Evolutionary conservation across 1,140 invertebrate genomes (phyloP).

Genomic region (Aphis craccivora): DNA sequence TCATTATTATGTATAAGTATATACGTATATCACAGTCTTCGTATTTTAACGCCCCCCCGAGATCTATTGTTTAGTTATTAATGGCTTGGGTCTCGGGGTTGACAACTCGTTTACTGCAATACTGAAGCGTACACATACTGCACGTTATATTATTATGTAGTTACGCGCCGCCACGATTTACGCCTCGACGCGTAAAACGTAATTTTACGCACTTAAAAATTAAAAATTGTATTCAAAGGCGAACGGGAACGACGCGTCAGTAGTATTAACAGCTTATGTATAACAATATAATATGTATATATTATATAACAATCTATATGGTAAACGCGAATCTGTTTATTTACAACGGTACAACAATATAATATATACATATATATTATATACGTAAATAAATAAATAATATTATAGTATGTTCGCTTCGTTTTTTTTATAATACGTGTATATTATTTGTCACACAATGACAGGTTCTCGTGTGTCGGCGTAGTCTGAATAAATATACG

Average conservation of each 20-base stretch:
- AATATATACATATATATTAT: background rate
- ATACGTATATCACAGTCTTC: background rate
- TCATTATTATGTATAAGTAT: background rate
- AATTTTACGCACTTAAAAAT: slow-evolving; percentile 10
- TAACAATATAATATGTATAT: background rate
- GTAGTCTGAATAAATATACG: background rate
- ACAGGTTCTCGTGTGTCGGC: background rate
- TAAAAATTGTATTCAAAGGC: background rate
- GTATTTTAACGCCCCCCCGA: slow-evolving; percentile 41
- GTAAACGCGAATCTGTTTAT: background rate
- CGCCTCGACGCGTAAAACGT: background rate
- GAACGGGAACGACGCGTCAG: background rate
- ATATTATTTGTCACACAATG: slow-evolving; percentile 11
- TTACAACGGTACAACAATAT: background rate
- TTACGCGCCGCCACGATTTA: background rate
- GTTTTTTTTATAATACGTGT: background rate
- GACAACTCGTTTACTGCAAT: slow-evolving; percentile 45
- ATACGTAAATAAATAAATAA: too few species aligned
- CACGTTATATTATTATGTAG: background rate
- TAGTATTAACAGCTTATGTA: background rate
- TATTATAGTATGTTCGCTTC: background rate
- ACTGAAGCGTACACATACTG: background rate
- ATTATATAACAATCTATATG: background rate
- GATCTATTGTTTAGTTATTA: slow-evolving; percentile 56
- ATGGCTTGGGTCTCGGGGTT: slow-evolving; percentile 32